Base-by-base conservation (phyloP, 1,140 invertebrate species). In the Drosophila kurseongensis region DNA sequence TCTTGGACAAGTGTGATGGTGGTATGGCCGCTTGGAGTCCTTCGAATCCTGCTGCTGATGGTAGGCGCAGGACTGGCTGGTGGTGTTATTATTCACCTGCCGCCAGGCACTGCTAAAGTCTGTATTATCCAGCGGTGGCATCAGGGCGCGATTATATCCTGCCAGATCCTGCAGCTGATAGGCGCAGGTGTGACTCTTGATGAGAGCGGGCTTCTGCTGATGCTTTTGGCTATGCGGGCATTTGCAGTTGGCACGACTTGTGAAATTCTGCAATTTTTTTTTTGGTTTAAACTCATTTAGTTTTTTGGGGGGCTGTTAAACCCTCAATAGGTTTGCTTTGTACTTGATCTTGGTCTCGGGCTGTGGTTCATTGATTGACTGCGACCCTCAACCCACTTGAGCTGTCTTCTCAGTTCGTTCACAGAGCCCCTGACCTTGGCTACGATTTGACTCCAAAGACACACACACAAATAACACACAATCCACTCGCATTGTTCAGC, bases 341-440 rank as follows among this genome's bases (percentile, higher is more conserved):
- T 88, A 86, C 78, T 86, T 86, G 82, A 86, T 81, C 58, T 71
- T 86, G 74, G 35, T 40, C 0, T 10, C 27, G 18, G 73, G 54
- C 67, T 63, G 44, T 16, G 75, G 76, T 84, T 84, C 76, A 80
- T 80, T 83, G 83, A 89, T 86, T 86, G 79, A 56, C 76, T 48
- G 52, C 74, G 75, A 57, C 80, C 75, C 77, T 81, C 77, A 61
- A 61, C 58, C 23, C 45, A 63, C 45, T 68, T 78, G 51, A 63
- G 50, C 35, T 66, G 54, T 69, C 72, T 62, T 73, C 67, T 58
- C 71, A 78, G 84, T 89, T 89, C 80, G 82, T 89, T 89, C 84
- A 89, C 84, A 80, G 68, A 83, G 80, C 84, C 74, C 84, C 84
- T 89, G 84, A 89, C 84, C 84, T 89, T 89, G 85, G 66, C 56